Conservation (phyloP, 2,797 vertebrate genomes). For the Dryobates pubescens region DNA sequence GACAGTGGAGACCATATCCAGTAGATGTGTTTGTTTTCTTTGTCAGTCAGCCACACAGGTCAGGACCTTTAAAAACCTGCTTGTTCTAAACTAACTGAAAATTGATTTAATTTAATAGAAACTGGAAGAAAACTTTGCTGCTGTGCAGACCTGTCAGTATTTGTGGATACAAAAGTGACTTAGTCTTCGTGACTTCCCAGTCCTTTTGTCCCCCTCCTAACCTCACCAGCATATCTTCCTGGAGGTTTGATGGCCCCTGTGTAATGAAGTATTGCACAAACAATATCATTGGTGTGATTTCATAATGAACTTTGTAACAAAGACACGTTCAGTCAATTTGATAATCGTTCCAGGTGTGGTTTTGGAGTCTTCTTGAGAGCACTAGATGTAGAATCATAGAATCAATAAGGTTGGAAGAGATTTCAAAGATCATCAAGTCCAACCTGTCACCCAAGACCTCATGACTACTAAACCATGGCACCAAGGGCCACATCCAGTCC, state of each 20-base stretch:
- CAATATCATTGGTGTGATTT: neutral
- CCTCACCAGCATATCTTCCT: neutral
- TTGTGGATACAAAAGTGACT: neutral
- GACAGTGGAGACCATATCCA: slow-evolving; percentile 21
- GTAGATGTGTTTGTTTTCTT: neutral
- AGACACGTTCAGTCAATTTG: neutral
- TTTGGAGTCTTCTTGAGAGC: neutral
- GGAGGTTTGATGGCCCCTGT: neutral
- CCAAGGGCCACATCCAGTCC: no score
- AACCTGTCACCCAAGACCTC: no score
- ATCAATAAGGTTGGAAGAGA: no score
- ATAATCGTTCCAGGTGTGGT: neutral
- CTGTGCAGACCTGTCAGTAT: neutral
- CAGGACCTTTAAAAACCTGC: neutral
- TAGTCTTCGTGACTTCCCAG: neutral
- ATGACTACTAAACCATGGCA: no score
- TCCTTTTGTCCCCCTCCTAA: neutral
- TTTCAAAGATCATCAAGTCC: no score
- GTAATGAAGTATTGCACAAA: neutral
- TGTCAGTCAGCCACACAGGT: neutral
- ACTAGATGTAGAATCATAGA: neutral
- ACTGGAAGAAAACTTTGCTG: neutral
- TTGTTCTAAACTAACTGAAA: neutral
- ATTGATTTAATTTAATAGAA: neutral
- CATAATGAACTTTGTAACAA: neutral